These are phyloP conservation scores for Anhinga rufa DNA, from an alignment of 2,113 vertebrate genomes.

Conservation along the genomic window DNA sequence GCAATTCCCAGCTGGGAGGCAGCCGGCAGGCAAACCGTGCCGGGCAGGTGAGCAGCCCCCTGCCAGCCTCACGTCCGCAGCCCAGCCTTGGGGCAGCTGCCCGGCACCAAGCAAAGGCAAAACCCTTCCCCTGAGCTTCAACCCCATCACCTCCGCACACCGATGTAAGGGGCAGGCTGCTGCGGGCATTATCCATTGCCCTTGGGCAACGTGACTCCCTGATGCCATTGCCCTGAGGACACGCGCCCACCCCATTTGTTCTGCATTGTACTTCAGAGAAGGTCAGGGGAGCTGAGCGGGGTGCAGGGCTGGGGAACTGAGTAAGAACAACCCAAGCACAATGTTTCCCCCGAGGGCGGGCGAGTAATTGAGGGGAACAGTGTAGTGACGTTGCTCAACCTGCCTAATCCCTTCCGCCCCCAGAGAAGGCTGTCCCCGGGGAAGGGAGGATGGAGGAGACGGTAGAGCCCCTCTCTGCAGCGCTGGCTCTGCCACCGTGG, in stretches of 20 bases:
- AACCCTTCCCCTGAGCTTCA: neutral
- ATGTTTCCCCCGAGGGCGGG: neutral
- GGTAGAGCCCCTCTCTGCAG: neutral
- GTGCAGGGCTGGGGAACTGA: neutral
- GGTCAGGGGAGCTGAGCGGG: accelerated
- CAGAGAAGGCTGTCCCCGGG: accelerated
- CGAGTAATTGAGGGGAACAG: neutral
- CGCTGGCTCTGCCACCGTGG: neutral
- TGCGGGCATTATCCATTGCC: accelerated
- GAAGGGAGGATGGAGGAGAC: neutral
- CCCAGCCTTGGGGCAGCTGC: neutral
- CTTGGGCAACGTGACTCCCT: accelerated
- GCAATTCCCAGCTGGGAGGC: neutral
- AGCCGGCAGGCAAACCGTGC: neutral
- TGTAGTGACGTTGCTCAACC: neutral
- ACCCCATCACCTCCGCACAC: neutral
- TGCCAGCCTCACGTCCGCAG: neutral
- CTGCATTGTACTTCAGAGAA: neutral
- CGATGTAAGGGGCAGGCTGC: neutral
- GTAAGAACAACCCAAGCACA: neutral
- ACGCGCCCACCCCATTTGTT: accelerated
- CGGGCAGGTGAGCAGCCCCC: neutral
- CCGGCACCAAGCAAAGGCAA: neutral
- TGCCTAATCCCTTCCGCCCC: neutral
- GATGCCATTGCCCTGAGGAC: neutral